Evolutionary conservation across 1,140 invertebrate genomes (phyloP).

Genomic region (Amyelois transitella): DNA sequence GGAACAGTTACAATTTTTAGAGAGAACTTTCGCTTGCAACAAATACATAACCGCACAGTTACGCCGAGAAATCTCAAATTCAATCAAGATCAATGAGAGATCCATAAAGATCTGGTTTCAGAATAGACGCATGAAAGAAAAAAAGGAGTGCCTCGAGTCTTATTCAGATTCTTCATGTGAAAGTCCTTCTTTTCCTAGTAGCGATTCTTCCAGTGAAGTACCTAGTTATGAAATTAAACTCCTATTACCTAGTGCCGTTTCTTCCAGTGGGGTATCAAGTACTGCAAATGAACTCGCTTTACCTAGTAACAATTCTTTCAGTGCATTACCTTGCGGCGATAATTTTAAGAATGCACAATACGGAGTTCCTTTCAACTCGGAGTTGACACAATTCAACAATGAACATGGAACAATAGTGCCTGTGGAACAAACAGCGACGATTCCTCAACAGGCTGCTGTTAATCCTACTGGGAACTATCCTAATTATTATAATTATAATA

Average conservation of each 20-base stretch:
- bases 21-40: conserved; percentile 25
- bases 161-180: conserved; percentile 34
- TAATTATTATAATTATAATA: conserved; percentile 13
- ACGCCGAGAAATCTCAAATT: conserved; percentile 35
- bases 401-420: not conserved
- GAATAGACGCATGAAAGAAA: conserved; percentile 57
- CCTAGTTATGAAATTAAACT: not conserved
- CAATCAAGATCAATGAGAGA: conserved; percentile 36
- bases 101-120: conserved; percentile 59
- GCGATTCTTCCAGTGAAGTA: conserved; percentile 32
- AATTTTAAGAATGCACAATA: not conserved
- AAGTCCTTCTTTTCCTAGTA: too few relatives aligned
- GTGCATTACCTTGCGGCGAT: too few relatives aligned
- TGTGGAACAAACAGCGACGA: not conserved
- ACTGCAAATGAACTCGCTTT: not conserved
- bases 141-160: conserved; percentile 35
- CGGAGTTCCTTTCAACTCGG: too few relatives aligned
- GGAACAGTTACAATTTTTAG: conserved; percentile 41
- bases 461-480: conserved; percentile 37
- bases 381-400: not conserved
- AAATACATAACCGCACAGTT: conserved; percentile 33
- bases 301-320: not conserved
- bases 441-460: conserved; percentile 19
- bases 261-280: not conserved
- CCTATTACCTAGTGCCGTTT: too few relatives aligned